Base-by-base conservation (phyloP, 2,113 vertebrate genomes). In the Platichthys flesus region DNA sequence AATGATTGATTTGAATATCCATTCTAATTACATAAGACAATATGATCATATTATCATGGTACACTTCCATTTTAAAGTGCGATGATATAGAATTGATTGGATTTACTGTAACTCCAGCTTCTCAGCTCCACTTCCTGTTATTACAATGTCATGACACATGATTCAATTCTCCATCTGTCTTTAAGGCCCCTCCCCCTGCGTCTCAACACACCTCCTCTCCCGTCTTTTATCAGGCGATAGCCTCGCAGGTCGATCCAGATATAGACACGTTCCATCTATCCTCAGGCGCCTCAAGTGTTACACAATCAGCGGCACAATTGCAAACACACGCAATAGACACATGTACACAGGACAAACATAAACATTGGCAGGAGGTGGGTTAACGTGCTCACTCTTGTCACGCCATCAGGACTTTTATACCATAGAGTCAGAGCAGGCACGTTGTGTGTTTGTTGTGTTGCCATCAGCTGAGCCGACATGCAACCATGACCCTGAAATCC, bases 181-280 rank as follows among this genome's bases (percentile, higher is more conserved):
- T 18, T 13, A 57, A 18, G 56, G 28, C 55, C 15, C 31, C 54
- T 28, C 13, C 47, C 42, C 61, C 4, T 9, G 57, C 2, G 9
- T 40, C 60, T 31, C n/a, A 61, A 28, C 49, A 61, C n/a, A 47
- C 47, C 15, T 49, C 18, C 6, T 49, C 18, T 14, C 10, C 51
- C n/a, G 6, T 68, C 67, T 49, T 23, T 65, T 56, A 40, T 85
- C 24, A 49, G 55, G 5, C 20, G 16, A 52, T 76, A 47, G 81
- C 76, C 63, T 77, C 78, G 24, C 28, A 70, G 14, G 67, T 78
- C 55, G 61, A 84, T 78, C 40, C 67, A 6, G 35, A 63, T 74
- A 70, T 64, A 70, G 16, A 7, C 15, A 51, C 47, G 15, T 56
- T 21, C n/a, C 3, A 71, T 67, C 35, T 21, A 62, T 45, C 70